Conservation (phyloP, 2,113 vertebrate species). For the Camelus dromedarius region DNA sequence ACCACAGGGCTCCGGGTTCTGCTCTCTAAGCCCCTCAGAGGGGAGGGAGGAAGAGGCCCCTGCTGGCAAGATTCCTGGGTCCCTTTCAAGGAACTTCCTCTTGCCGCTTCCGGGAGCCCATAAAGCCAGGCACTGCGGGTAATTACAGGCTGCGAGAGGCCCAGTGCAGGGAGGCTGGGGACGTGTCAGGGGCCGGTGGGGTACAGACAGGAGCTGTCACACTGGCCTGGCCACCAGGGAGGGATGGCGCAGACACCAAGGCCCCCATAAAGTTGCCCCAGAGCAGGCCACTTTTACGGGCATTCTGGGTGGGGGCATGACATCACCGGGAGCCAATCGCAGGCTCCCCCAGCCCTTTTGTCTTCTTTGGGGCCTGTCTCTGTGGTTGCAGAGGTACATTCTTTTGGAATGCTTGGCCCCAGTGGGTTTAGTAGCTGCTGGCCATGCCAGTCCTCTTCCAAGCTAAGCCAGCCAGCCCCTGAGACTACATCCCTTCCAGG, state of each 20-base stretch:
- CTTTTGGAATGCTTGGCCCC: neutral
- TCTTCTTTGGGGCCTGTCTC: constrained; percentile 25
- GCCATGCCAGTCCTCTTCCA: neutral
- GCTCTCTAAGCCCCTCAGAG: neutral
- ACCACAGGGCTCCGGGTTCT: neutral
- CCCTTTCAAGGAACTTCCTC: constrained; percentile 63
- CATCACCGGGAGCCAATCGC: constrained; percentile 33
- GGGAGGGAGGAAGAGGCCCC: neutral
- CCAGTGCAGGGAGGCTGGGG: constrained; percentile 44
- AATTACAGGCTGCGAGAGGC: constrained; percentile 76
- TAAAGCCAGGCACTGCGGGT: constrained; percentile 60
- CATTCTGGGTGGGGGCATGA: constrained; percentile 52
- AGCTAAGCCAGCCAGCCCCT: neutral
- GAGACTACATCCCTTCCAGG: neutral
- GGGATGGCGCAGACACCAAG: constrained; percentile 56
- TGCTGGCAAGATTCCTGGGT: neutral
- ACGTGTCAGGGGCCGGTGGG: neutral
- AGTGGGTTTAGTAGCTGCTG: neutral
- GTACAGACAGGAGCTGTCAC: constrained; percentile 44
- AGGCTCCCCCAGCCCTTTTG: neutral
- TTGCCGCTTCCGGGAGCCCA: neutral
- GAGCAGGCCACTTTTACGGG: constrained; percentile 51
- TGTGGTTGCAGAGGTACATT: constrained; percentile 41
- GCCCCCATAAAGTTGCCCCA: constrained; percentile 42
- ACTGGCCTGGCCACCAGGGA: neutral